Evolutionary conservation across 1,140 invertebrate species (phyloP).

Genomic region (Drosophila pseudoananassae): DNA sequence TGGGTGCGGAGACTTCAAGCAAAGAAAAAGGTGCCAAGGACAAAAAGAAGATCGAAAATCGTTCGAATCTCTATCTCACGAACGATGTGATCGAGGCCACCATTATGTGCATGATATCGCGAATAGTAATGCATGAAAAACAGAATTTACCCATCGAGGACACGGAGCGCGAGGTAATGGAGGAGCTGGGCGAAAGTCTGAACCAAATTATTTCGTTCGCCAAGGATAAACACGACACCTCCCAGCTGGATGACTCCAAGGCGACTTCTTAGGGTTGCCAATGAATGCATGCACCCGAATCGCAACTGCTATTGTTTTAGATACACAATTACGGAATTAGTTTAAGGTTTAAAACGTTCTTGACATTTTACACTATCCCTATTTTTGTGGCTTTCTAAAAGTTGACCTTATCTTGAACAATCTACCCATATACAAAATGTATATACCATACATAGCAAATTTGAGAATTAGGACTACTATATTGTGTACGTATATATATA

Average conservation of each 20-base stretch:
- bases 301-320: not conserved
- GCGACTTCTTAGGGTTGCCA: slow-evolving; percentile 23
- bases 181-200: slow-evolving; percentile 97
- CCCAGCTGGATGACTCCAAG: slow-evolving; percentile 50
- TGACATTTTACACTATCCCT: slow-evolving; percentile 34
- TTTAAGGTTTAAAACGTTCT: slow-evolving; percentile 51
- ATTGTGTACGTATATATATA: not conserved
- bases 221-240: slow-evolving; percentile 73
- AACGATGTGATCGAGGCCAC: slow-evolving; percentile 98
- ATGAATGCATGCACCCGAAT: not conserved
- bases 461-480: slow-evolving; percentile 17
- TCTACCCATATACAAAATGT: slow-evolving; percentile 20
- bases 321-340: slow-evolving; percentile 45
- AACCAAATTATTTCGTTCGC: slow-evolving; percentile 93
- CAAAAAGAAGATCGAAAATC: slow-evolving; percentile 31
- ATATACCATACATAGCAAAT: slow-evolving; percentile 48
- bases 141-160: slow-evolving; percentile 88
- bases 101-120: slow-evolving; percentile 96
- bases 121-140: slow-evolving; percentile 93
- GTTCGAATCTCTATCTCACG: slow-evolving; percentile 90
- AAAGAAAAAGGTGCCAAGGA: slow-evolving; percentile 24
- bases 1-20: slow-evolving; percentile 16
- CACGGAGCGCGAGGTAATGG: slow-evolving; percentile 94
- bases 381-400: slow-evolving; percentile 64
- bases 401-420: slow-evolving; percentile 60